Base-by-base conservation (phyloP, 2,888 invertebrate species). In the Plemyria rubiginata region DNA sequence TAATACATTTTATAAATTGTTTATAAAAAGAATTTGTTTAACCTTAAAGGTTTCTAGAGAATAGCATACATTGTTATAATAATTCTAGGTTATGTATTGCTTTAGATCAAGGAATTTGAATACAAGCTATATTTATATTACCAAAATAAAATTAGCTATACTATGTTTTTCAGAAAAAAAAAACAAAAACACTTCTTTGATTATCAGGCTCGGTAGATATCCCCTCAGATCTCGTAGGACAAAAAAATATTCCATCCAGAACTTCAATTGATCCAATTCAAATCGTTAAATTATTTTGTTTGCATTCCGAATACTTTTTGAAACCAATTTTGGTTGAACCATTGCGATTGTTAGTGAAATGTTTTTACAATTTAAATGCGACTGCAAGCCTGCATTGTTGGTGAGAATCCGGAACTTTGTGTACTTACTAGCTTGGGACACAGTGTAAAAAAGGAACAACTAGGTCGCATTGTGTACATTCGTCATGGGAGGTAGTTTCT, bases 281-380 rank as follows among this genome's bases (percentile, higher is more conserved):
- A 60, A 54, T 60, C 12, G 45, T 46, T 40, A 49, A 50, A 54
- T 53, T 54, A 45, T 54, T 51, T 51, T 55, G 28, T 55, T 55
- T 60, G 36, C 50, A 45, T 22, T 43, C 45, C 7, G 40, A 54
- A 51, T 60, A 51, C 45, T 45, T 60, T 60, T 54, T 43, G 11
- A 13, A 36, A 43, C 22, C 32, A 36, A 41, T 43, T 54, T 54
- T 45, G 45, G 54, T 45, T 60, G 36, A 36, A 40, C 36, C 54
- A 29, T 36, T 45, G 16, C 43, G 50, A 22, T 55, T 55, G 50
- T 60, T 51, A 45, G 54, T 36, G 38, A 50, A 60, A 55, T 55
- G 45, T 54, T 60, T 60, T 60, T 60, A 60, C 54, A 60, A 60
- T 55, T 60, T 60, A 60, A 60, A 60, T 60, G 29, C 15, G 50